Base-by-base conservation (phyloP, 2,888 invertebrate genomes). In the Ormyrus labotus region DNA sequence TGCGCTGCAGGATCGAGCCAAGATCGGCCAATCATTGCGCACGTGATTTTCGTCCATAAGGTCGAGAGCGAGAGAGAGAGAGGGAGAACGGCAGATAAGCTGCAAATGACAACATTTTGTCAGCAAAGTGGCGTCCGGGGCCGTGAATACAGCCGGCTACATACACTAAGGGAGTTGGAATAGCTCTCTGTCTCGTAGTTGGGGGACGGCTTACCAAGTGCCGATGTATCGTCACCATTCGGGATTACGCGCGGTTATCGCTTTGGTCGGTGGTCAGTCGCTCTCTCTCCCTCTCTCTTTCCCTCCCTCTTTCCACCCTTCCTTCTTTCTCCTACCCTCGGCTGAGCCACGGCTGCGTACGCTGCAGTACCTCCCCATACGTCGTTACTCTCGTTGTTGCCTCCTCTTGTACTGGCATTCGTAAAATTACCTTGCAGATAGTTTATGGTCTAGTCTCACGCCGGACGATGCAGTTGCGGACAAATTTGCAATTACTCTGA, bases 101-200 rank as follows among this genome's bases (percentile, higher is more conserved):
- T 83, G 83, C 83, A 84, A 85, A 85, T 86, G 85, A 85, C 86
- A 85, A 85, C 84, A 84, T 86, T 86, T 85, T 85, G 85, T 87
- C 85, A 84, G 84, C 81, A 78, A 69, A 70, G 67, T 76, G 78
- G 71, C 77, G 67, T 77, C 57, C 63, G 69, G 34, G 34, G 71
- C 69, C 58, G 13, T 9, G 58, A 9, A 10, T 34, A 8, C 61
- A 34, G 47, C 4, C 72, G 48, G 57, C 10, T 50, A 64, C 73
- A 58, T 9, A 13, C 9, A 34, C 34, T 34, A 4, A 9, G 8
- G 19, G 10, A 11, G 10, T 9, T 47, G 47, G 47, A 61, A 58
- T 71, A 60, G 75, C 51, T 61, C 11, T 48, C 53, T 10, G 47
- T 51, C 11, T 78, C 13, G 51, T 47, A 65, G 61, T 61, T 48